phyloP scores from a whole-genome alignment of 1,140 invertebrate species.

The Pseudomyrmex sp. region DNA sequence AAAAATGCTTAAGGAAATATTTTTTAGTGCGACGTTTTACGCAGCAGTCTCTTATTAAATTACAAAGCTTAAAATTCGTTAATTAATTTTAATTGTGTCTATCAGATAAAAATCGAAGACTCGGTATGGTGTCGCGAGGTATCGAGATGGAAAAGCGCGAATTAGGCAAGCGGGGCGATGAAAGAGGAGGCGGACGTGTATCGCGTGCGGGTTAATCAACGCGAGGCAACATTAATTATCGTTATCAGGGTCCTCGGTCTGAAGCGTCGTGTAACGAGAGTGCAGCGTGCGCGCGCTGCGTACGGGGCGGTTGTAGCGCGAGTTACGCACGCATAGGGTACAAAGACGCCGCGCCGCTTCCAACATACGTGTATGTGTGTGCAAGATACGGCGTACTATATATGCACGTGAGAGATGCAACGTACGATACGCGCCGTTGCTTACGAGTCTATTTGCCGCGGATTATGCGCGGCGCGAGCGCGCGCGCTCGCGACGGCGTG shows the following conservation, averaged over 20 bases:
- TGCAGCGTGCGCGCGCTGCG: slow-evolving; percentile 46
- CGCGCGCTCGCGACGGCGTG: neutral
- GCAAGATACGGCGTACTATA: neutral
- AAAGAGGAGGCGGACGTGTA: slow-evolving; percentile 56
- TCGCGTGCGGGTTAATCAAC: slow-evolving; percentile 79
- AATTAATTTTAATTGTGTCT: too few species aligned
- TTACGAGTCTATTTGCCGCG: slow-evolving; percentile 71
- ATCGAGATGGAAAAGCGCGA: slow-evolving; percentile 20
- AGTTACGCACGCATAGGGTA: slow-evolving; percentile 66
- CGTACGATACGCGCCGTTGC: slow-evolving; percentile 54
- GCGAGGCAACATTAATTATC: slow-evolving; percentile 81
- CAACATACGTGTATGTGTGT: slow-evolving; percentile 5
- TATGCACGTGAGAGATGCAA: slow-evolving; percentile 64
- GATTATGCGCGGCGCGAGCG: slow-evolving; percentile 30
- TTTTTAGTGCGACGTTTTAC: too few species aligned
- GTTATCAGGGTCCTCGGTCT: slow-evolving; percentile 80
- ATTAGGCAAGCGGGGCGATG: slow-evolving; percentile 28
- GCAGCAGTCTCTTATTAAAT: too few species aligned
- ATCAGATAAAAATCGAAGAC: too few species aligned
- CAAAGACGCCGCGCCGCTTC: slow-evolving; percentile 65
- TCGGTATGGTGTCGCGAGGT: neutral
- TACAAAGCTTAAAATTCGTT: too few species aligned
- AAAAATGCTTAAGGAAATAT: too few species aligned
- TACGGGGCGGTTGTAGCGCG: slow-evolving; percentile 45
- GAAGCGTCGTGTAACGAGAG: slow-evolving; percentile 76